Base-by-base conservation (phyloP, 2,888 invertebrate species). In the Chalcosyrphus nemorum region DNA sequence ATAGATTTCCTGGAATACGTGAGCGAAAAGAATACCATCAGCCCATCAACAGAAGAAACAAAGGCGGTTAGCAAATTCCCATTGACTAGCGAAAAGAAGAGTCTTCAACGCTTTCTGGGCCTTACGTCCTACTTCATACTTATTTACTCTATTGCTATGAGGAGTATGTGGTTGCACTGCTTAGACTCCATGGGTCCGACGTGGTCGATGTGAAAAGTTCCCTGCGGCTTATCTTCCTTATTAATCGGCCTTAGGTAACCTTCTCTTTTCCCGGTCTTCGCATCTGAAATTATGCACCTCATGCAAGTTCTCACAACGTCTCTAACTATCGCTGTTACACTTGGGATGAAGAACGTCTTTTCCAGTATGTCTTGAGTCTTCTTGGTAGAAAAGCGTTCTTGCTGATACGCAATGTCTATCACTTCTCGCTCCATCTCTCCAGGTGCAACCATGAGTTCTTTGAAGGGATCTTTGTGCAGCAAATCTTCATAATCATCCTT, bases 131-230 rank as follows among this genome's bases (percentile, higher is more conserved):
- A n/a, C n/a, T n/a, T n/a, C n/a, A n/a, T n/a, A n/a, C n/a, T n/a
- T n/a, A n/a, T n/a, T n/a, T n/a, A n/a, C n/a, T n/a, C n/a, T n/a
- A n/a, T n/a, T n/a, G n/a, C n/a, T n/a, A n/a, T n/a, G n/a, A n/a
- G n/a, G n/a, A n/a, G n/a, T n/a, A n/a, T n/a, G n/a, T n/a, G n/a
- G n/a, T n/a, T n/a, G n/a, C n/a, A n/a, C n/a, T n/a, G n/a, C n/a
- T n/a, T n/a, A 0, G 78, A 86, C 0, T 86, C 71, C 59, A 89
- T 27, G 1, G 89, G 89, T 2, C 89, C 89, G 2, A 90, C 17
- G 45, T 90, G 90, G 43, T 90, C 90, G 4, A 88, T 50, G 45
- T 90, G 88, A 4, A 86, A 87, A 0, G 88, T 89, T 4, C 87
- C 65, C 6, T 89, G 57, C 4, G 89, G 89, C 90, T 90, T 0